Percentiles rank a stretch among this genome's conserved stretches.
Evolutionary conservation across 2,888 invertebrate species (phyloP).

Genomic region (Druceiella hillmani): DNA sequence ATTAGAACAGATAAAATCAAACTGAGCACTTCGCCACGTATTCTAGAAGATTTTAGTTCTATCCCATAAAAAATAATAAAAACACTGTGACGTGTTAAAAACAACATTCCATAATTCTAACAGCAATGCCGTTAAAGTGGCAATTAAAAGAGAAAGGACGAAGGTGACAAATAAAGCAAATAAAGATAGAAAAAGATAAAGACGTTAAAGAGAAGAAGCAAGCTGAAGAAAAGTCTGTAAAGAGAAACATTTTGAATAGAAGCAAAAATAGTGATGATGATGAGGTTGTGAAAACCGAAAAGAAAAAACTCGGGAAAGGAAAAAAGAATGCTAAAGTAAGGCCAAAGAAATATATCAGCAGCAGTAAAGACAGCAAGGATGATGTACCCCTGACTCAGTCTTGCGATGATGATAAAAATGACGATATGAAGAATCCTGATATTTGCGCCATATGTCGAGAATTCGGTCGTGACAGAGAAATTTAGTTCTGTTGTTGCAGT

Average conservation of each 20-base stretch:
- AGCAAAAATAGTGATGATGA: no score
- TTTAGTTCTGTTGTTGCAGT: conserved; percentile 5
- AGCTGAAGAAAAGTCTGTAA: conserved; percentile 4
- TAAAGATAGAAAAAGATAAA: conserved; percentile 4
- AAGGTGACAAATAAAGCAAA: conserved; percentile 3
- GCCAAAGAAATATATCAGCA: conserved; percentile 2
- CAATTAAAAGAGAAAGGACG: conserved; percentile 3
- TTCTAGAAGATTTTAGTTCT: no score
- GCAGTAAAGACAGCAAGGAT: conserved; percentile 1
- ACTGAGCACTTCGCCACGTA: no score
- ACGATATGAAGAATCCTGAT: neutral
- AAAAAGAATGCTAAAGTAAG: neutral
- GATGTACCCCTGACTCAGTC: conserved; percentile 1
- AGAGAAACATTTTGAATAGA: neutral
- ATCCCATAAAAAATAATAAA: no score
- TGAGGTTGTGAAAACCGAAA: conserved; percentile 4
- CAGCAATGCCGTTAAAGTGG: no score
- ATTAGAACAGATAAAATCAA: no score
- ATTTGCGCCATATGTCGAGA: neutral
- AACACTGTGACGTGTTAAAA: no score
- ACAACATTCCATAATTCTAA: no score
- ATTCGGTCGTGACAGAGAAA: conserved; percentile 6
- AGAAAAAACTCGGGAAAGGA: neutral
- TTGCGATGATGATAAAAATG: conserved; percentile 3
- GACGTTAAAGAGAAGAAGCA: conserved; percentile 4